These are phyloP conservation scores for Cecropterus lyciades DNA, from an alignment of 1,140 invertebrate species.

Conservation along the genomic window DNA sequence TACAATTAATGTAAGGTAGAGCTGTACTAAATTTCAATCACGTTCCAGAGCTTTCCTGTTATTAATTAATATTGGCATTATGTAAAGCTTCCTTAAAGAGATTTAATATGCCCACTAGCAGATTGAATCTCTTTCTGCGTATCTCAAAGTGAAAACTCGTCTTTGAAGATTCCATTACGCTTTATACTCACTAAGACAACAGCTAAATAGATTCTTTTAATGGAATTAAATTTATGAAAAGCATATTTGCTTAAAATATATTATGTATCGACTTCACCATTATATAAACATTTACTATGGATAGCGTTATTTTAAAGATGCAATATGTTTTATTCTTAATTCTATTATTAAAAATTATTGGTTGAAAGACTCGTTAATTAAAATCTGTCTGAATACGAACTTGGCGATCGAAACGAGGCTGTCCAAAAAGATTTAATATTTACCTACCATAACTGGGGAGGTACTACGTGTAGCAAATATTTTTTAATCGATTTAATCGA, in stretches of 20 bases:
- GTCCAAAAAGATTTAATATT: too few species aligned
- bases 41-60: background rate
- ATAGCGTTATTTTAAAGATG: too few species aligned
- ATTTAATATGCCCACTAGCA: slow-evolving; percentile 47
- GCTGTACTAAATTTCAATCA: background rate
- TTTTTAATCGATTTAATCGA: too few species aligned
- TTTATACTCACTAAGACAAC: slow-evolving; percentile 34
- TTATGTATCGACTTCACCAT: background rate
- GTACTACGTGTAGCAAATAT: too few species aligned
- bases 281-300: too few species aligned
- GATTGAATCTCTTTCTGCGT: slow-evolving; percentile 44
- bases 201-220: slow-evolving; percentile 4
- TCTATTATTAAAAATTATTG: too few species aligned
- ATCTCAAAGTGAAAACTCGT: slow-evolving; percentile 38
- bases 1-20: too few species aligned
- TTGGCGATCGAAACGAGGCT: too few species aligned
- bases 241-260: background rate
- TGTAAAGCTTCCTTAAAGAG: slow-evolving; percentile 38
- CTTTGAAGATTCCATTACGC: slow-evolving; percentile 42
- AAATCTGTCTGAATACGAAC: too few species aligned
- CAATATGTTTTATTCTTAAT: too few species aligned
- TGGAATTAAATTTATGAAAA: background rate
- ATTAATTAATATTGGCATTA: slow-evolving; percentile 44
- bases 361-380: too few species aligned
- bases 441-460: too few species aligned